Percentiles rank a stretch among this genome's conserved stretches.
These are phyloP conservation scores for Pleuronectes platessa DNA, from an alignment of 2,113 vertebrate genomes.

Conservation along the genomic window DNA sequence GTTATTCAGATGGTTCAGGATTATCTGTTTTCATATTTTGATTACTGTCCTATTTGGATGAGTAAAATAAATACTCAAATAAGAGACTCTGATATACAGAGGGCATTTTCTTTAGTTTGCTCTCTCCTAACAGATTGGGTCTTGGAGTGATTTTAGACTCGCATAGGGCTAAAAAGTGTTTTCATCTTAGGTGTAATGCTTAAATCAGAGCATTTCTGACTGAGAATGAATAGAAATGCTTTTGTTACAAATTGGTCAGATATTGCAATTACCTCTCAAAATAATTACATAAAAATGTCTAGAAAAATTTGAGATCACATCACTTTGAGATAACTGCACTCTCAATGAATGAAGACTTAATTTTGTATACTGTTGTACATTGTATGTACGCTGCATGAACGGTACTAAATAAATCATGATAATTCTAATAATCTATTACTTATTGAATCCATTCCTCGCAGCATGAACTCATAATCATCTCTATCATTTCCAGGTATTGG, in stretches of 20 bases:
- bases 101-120: no score
- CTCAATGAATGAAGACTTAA: no score
- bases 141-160: no score
- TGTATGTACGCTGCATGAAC: neutral
- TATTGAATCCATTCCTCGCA: neutral
- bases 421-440: neutral
- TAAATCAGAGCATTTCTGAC: no score
- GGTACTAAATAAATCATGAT: no score
- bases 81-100: no score
- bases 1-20: neutral
- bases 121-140: no score
- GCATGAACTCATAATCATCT: neutral
- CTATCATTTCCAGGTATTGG: conserved; percentile 88
- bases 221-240: no score
- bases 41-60: neutral
- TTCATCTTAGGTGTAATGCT: no score
- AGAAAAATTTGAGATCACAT: no score
- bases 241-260: neutral
- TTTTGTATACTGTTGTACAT: neutral
- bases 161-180: no score
- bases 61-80: neutral
- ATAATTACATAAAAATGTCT: neutral
- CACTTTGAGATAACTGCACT: no score
- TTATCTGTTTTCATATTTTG: neutral
- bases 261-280: neutral